Evolutionary conservation across 1,140 invertebrate species (phyloP).

Genomic region (Aradophagus sp.): DNA sequence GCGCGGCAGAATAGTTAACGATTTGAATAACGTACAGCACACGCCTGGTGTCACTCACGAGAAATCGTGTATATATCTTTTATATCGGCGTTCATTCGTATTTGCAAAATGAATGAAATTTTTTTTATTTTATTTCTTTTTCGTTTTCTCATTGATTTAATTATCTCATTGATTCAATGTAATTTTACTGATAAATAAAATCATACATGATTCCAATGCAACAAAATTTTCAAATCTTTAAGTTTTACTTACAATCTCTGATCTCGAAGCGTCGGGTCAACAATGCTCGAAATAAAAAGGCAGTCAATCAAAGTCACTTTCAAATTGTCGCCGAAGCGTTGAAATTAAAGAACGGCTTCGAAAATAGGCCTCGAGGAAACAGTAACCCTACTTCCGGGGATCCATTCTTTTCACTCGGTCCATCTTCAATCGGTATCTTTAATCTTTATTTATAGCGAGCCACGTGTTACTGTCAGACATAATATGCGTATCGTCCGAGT

Average conservation of each 20-base stretch:
- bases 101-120: no score
- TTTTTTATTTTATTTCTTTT: no score
- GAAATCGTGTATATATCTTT: constrained; percentile 31
- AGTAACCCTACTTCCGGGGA: constrained; percentile 24
- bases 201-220: no score
- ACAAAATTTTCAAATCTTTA: no score
- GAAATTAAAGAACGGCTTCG: constrained; percentile 6
- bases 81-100: neutral
- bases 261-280: no score
- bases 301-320: no score
- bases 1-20: constrained; percentile 68
- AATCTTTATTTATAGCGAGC: constrained; percentile 44
- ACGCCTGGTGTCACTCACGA: constrained; percentile 30
- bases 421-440: constrained; percentile 33
- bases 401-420: constrained; percentile 33
- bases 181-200: no score
- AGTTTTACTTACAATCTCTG: no score
- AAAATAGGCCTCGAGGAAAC: constrained; percentile 4
- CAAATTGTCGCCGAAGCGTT: no score
- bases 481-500: constrained; percentile 21
- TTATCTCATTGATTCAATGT: no score
- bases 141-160: no score
- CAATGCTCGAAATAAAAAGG: no score
- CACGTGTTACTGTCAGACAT: constrained; percentile 35
- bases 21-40: constrained; percentile 55